phyloP scores from a whole-genome alignment of 2,113 vertebrate species.

The Tachycineta bicolor region DNA sequence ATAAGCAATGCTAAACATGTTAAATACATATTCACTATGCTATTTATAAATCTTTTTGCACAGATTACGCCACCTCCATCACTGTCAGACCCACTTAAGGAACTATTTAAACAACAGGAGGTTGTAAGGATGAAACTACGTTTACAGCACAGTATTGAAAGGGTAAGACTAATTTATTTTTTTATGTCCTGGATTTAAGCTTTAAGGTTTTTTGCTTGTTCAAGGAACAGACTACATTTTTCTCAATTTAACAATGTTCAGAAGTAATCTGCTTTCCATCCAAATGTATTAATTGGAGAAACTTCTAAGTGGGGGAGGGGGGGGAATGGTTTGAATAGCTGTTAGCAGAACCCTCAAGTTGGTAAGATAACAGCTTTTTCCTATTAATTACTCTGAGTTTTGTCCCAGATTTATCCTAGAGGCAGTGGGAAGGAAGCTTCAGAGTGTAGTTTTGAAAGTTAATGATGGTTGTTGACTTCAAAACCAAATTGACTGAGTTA shows the following conservation, averaged over 20 bases:
- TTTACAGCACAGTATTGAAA: slow-evolving; percentile 97
- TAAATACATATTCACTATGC: not conserved
- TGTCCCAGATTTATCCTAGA: not conserved
- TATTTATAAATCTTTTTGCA: not conserved
- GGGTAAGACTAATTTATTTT: slow-evolving; percentile 77
- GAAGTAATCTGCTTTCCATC: not conserved
- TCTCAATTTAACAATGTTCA: not conserved
- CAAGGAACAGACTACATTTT: not conserved
- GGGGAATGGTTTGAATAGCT: not conserved
- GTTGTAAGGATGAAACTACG: slow-evolving; percentile 97
- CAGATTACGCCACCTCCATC: slow-evolving; percentile 98
- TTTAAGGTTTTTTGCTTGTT: not conserved
- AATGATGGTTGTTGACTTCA: not conserved
- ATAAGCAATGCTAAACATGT: not conserved
- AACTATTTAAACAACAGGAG: slow-evolving; percentile 97
- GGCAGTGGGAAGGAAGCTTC: not conserved
- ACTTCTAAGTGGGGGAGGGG: not conserved
- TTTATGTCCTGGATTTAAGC: not conserved
- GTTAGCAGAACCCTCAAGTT: not conserved
- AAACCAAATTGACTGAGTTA: not conserved
- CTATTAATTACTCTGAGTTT: not conserved
- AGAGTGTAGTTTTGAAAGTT: not conserved
- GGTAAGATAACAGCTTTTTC: not conserved
- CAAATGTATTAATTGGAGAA: not conserved
- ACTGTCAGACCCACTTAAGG: slow-evolving; percentile 93